Base-by-base conservation (phyloP, 2,113 vertebrate species). In the Baryphthengus martii region DNA sequence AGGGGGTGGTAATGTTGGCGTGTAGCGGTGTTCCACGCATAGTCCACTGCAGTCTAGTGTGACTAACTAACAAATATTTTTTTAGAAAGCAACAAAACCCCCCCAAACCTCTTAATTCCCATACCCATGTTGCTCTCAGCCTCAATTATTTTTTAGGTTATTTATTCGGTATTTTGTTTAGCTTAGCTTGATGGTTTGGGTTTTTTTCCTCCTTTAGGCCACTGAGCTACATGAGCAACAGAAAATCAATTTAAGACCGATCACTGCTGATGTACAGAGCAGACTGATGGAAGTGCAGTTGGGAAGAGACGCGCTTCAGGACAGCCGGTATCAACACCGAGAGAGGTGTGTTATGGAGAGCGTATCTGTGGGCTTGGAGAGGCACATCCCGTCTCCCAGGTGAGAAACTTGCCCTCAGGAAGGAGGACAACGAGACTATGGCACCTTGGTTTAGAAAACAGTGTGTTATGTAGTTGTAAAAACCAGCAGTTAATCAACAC, bases 281-380 rank as follows among this genome's bases (percentile, higher is more conserved):
- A 97, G 98, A 87, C 92, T 98, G 82, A 96, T 98, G 73, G 96
- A 98, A 87, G 93, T 97, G 65, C 97, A 98, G 28, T 85, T 96
- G 85, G 98, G 98, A 94, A 98, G 96, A 94, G 97, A 98, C 11
- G 79, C 23, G 1, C 76, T 98, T 88, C 94, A 93, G 71, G 97
- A 98, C 50, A 94, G 97, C 59, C 98, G 98, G 98, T 99, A 79
- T n/a, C 53, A 80, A 78, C 17, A 17, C 29, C 9, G 20, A 52
- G 50, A 17, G 6, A 50, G 3, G 4, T 55, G 15, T 56, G 3
- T 62, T 31, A 1, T 17, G 7, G 17, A 35, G 20, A 8, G 16
- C 7, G 13, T 47, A 7, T 24, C 8, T 56, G 1, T 11, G 40
- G 29, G 35, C 58, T 59, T 44, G 37, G 24, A 39, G 59, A 77